phyloP scores from a whole-genome alignment of 1,140 invertebrate genomes.

The Bombus waltoni region DNA sequence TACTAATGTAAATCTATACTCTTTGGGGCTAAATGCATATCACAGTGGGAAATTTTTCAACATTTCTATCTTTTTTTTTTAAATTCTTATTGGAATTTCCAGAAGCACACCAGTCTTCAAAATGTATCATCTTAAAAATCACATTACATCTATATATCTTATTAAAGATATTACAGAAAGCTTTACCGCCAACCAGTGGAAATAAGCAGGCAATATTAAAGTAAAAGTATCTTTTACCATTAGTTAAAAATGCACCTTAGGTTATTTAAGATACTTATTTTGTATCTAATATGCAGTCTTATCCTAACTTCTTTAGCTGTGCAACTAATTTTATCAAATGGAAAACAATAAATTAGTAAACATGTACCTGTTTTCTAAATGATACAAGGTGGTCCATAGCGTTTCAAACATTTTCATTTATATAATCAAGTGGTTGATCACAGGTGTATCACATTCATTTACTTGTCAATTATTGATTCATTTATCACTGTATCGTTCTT shows the following conservation, averaged over 20 bases:
- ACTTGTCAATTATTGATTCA: slow-evolving; percentile 19
- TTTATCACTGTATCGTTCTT: slow-evolving; percentile 15
- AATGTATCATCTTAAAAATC: slow-evolving; percentile 65
- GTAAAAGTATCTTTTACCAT: slow-evolving; percentile 54
- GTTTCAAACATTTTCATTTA: slow-evolving; percentile 14
- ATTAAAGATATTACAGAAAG: slow-evolving; percentile 62
- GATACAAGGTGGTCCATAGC: slow-evolving; percentile 34
- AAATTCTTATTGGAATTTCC: slow-evolving; percentile 63
- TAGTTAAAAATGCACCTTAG: slow-evolving; percentile 77
- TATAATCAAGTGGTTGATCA: slow-evolving; percentile 37
- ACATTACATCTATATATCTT: slow-evolving; percentile 68
- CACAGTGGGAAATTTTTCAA: slow-evolving; percentile 81
- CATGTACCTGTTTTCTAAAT: slow-evolving; percentile 1
- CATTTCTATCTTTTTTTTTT: slow-evolving; percentile 69
- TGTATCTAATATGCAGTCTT: slow-evolving; percentile 78
- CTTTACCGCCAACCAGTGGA: slow-evolving; percentile 69
- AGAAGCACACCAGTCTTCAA: slow-evolving; percentile 61
- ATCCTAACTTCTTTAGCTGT: slow-evolving; percentile 71
- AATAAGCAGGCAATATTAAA: slow-evolving; percentile 74
- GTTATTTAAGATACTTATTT: slow-evolving; percentile 75
- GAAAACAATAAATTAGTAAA: slow-evolving; percentile 27
- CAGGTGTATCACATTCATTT: slow-evolving; percentile 48
- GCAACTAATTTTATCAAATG: slow-evolving; percentile 58
- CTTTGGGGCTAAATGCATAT: slow-evolving; percentile 83
- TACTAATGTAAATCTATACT: slow-evolving; percentile 82